Conservation (phyloP, 1,140 invertebrate species). For the Ectropis grisescens region DNA sequence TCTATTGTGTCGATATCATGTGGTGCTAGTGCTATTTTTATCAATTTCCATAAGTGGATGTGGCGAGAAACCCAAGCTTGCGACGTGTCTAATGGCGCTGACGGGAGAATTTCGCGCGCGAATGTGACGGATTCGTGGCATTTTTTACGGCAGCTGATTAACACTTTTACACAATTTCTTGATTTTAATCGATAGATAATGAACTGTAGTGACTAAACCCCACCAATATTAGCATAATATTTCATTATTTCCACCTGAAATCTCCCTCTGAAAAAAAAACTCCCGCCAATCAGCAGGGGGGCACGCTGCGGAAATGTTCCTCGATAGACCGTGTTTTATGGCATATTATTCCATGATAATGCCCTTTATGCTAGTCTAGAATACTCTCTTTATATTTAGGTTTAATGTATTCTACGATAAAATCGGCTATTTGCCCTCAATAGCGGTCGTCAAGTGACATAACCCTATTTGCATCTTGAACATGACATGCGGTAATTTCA, state of each 20-base stretch:
- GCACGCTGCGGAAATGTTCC: slow-evolving; percentile 41
- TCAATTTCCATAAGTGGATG: slow-evolving; percentile 63
- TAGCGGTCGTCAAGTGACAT: slow-evolving; percentile 62
- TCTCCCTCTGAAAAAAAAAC: slow-evolving; percentile 38
- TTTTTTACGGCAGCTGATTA: slow-evolving; percentile 58
- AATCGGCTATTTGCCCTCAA: slow-evolving; percentile 32
- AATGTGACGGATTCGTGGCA: slow-evolving; percentile 67
- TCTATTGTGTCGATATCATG: slow-evolving; percentile 22
- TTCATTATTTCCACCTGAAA: slow-evolving; percentile 19
- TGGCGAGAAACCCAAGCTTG: slow-evolving; percentile 57
- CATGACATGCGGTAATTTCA: slow-evolving; percentile 66
- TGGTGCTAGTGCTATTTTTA: slow-evolving; percentile 54
- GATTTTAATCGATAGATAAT: slow-evolving; percentile 21
- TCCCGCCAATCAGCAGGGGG: slow-evolving; percentile 63
- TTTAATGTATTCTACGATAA: slow-evolving; percentile 14
- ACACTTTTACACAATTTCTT: slow-evolving; percentile 28
- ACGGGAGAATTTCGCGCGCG: slow-evolving; percentile 67
- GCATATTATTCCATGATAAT: slow-evolving; percentile 17
- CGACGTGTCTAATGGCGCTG: slow-evolving; percentile 71
- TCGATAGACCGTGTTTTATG: slow-evolving; percentile 20
- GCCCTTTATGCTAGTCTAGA: slow-evolving; percentile 8
- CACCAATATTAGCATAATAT: slow-evolving; percentile 16
- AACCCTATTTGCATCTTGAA: slow-evolving; percentile 63
- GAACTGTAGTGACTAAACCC: slow-evolving; percentile 27
- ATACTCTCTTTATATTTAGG: slow-evolving; percentile 15